Base-by-base conservation (phyloP, 2,888 invertebrate species). In the Furcula furcula region DNA sequence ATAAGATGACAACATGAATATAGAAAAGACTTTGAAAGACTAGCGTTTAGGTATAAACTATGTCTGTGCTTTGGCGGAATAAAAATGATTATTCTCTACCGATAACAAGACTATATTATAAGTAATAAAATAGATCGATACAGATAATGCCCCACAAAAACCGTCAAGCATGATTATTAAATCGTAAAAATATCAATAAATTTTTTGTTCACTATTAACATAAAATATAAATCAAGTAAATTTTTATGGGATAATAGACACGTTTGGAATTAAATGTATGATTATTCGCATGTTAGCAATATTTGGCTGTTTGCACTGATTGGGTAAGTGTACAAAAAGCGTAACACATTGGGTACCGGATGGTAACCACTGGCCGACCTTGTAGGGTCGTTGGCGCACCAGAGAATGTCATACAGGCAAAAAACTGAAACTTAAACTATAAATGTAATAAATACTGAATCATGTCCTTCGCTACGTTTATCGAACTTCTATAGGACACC, bases 351-450 rank as follows among this genome's bases (percentile, higher is more conserved):
- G 40, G 51, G 42, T 71, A 68, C 78, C 75, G 72, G 72, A 66
- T 74, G 61, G 65, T 35, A 68, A 68, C 65, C 29, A 29, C 37
- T 22, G 29, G 25, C 14, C 55, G 68, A 66, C 83, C 85, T 84
- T 64, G 77, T 6, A 11, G 49, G 85, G 83, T 85, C 81, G 70
- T 77, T 85, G 80, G 44, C 80, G 65, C 50, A 46, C 35, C 23
- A 40, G 70, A 69, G 75, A 84, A 81, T 80, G 83, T 78, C 73
- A 68, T 56, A 29, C 50, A 44, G 46, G 60, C 41, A 47, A 60
- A 60, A 67, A 68, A 69, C 53, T 56, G 29, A 43, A 36, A 40
- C 44, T 44, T 35, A 45, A 43, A 36, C 41, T 48, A 56, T 54
- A 62, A 60, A 48, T 50, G 46, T 40, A 45, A 33, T 23, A 51